Percentiles rank a stretch among this genome's conserved stretches.
Conservation (phyloP, 2,797 vertebrate genomes). For the Somateria mollissima region DNA sequence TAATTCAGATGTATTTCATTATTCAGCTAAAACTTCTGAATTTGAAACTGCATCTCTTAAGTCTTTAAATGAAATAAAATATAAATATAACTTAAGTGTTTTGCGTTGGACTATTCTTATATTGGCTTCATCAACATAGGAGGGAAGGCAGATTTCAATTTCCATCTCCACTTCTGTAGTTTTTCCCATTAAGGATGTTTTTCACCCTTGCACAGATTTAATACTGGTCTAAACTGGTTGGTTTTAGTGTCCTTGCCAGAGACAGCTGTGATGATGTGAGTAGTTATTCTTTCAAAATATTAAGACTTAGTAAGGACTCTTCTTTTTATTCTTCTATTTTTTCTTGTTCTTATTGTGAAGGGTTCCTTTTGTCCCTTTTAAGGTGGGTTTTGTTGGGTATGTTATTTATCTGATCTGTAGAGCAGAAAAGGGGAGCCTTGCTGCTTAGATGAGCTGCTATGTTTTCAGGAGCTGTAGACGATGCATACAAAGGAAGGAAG, state of each 20-base stretch:
- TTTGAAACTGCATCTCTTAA: neutral
- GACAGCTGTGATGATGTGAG: neutral
- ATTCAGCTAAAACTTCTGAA: neutral
- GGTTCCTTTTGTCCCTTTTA: neutral
- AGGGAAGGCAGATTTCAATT: neutral
- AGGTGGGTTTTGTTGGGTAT: neutral
- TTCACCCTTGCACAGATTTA: neutral
- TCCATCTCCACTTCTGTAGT: neutral
- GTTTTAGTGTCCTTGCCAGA: accelerated
- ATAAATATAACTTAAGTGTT: neutral
- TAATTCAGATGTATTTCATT: neutral
- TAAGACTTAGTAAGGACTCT: neutral
- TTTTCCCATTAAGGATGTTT: neutral
- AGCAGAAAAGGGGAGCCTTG: neutral
- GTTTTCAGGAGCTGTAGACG: neutral
- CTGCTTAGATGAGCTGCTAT: neutral
- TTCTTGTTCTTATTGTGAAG: neutral
- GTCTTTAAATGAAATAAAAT: neutral
- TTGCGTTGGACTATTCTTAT: neutral
- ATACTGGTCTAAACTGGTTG: neutral
- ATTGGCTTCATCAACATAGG: neutral
- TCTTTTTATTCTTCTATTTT: neutral
- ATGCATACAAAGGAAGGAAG: neutral
- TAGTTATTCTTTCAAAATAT: neutral
- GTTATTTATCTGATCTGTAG: slow-evolving; percentile 6